A percentile compares a stretch with the other conserved stretches of the same genome.
phyloP scores from a whole-genome alignment of 2,888 invertebrate genomes.

The Epsilonema sp. region DNA sequence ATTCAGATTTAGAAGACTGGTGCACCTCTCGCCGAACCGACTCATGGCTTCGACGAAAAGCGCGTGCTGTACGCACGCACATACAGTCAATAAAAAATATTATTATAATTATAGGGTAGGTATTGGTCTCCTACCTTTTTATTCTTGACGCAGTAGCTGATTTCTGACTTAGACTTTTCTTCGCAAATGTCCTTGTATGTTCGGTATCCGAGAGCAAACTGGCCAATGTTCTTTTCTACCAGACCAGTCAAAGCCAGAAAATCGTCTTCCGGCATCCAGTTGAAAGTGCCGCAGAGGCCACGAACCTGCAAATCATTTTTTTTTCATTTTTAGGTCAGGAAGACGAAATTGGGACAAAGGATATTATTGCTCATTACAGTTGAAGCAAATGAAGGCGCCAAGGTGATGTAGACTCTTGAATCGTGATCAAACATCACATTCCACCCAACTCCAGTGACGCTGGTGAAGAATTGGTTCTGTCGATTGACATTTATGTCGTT shows the following conservation, averaged over 20 bases:
- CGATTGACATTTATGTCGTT: not conserved
- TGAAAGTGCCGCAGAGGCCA: conserved; percentile 77
- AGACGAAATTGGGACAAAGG: no score
- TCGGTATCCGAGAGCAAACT: conserved; percentile 14
- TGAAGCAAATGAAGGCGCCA: no score
- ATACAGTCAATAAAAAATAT: no score
- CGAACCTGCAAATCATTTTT: conserved; percentile 37
- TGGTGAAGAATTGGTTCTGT: conserved; percentile 1
- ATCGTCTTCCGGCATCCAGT: conserved; percentile 60
- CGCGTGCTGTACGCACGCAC: no score
- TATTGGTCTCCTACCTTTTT: no score
- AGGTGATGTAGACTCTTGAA: conserved; percentile 5
- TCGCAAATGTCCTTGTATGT: conserved; percentile 6
- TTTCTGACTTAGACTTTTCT: not conserved
- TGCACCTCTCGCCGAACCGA: no score
- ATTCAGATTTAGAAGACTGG: no score
- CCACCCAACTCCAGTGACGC: conserved; percentile 4
- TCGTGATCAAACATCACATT: conserved; percentile 4
- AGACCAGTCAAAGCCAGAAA: conserved; percentile 58
- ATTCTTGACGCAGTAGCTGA: conserved; percentile 4
- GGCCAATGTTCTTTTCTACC: conserved; percentile 32
- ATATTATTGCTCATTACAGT: no score
- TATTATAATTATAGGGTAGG: no score
- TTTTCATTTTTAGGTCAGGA: not conserved
- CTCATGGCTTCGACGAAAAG: no score